Base-by-base conservation (phyloP, 2,888 invertebrate genomes). In the Abrostola tripartita region DNA sequence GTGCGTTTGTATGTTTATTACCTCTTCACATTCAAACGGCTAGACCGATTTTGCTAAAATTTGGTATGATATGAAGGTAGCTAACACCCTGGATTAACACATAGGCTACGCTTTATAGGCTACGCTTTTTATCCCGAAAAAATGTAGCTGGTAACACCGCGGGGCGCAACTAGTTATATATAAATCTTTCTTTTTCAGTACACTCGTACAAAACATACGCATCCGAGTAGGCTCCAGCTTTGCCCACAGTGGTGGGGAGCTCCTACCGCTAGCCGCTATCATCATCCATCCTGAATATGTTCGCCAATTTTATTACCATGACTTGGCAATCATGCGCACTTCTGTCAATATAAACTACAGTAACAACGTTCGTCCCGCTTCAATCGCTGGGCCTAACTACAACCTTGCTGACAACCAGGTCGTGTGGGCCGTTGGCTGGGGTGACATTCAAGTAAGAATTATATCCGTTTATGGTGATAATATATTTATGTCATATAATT, bases 361-460 rank as follows among this genome's bases (percentile, higher is more conserved):
- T 52, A 71, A 62, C 52, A 71, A 71, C 0, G 85, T 87, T 0
- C 76, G 69, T 0, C 56, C 86, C 0, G 84, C 51, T 6, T 38
- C 49, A 5, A 85, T 93, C 24, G 84, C 86, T 36, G 82, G 88
- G 0, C 37, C 85, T 7, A 84, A 79, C 44, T 85, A 85, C 63
- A 80, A 84, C 51, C 73, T 89, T 6, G 81, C 71, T 5, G 88
- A 85, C 36, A 85, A 90, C 61, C 82, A 83, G 44, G 72, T 74
- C 5, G 89, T 91, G 1, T 86, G 89, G 81, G 89, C 92, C 12
- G 83, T 87, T 42, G 95, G 95, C 68, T 94, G 92, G 93, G 92
- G 93, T n/a, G 60, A 65, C 0, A 86, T 78, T 49, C 72, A 74
- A 35, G 89, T 90, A 70, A 85, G 85, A 40, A 44, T 47, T 12